These are phyloP conservation scores for Cerastis leucographa DNA, from an alignment of 2,888 invertebrate species.

Conservation along the genomic window DNA sequence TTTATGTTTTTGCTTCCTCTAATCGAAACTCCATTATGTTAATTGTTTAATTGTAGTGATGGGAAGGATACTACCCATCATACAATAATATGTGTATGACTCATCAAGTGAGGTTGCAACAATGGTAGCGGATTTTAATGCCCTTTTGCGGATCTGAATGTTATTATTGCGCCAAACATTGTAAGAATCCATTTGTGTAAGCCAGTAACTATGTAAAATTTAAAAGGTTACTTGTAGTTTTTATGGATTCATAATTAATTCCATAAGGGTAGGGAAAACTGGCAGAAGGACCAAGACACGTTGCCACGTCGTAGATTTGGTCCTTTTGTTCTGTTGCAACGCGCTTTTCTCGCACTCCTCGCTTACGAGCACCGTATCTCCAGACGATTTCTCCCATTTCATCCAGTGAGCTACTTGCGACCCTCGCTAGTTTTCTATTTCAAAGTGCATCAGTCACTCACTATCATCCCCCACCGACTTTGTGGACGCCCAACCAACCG, in stretches of 20 bases:
- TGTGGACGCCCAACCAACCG: slow-evolving; percentile 38
- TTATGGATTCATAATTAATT: neutral
- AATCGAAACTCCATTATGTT: slow-evolving; percentile 24
- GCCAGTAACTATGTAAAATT: neutral
- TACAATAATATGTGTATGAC: slow-evolving; percentile 30
- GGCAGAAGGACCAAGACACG: neutral
- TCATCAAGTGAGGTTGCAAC: slow-evolving; percentile 40
- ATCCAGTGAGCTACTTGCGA: neutral
- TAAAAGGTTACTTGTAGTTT: neutral
- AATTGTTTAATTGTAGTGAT: slow-evolving; percentile 20
- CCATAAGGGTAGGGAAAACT: neutral
- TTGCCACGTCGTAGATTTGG: neutral
- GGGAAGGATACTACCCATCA: slow-evolving; percentile 6
- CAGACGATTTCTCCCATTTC: neutral
- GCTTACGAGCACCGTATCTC: neutral
- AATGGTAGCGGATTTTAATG: slow-evolving; percentile 8
- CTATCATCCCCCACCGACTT: slow-evolving; percentile 15
- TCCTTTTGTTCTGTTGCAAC: neutral
- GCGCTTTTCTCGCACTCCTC: no score
- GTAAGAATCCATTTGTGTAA: neutral
- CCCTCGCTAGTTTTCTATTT: neutral
- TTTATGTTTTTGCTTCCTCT: slow-evolving; percentile 15
- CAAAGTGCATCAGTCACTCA: slow-evolving; percentile 15
- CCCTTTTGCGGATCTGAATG: neutral
- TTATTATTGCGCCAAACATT: slow-evolving; percentile 6